Base-by-base conservation (phyloP, 2,888 invertebrate genomes). In the Lasioglossum vierecki region DNA sequence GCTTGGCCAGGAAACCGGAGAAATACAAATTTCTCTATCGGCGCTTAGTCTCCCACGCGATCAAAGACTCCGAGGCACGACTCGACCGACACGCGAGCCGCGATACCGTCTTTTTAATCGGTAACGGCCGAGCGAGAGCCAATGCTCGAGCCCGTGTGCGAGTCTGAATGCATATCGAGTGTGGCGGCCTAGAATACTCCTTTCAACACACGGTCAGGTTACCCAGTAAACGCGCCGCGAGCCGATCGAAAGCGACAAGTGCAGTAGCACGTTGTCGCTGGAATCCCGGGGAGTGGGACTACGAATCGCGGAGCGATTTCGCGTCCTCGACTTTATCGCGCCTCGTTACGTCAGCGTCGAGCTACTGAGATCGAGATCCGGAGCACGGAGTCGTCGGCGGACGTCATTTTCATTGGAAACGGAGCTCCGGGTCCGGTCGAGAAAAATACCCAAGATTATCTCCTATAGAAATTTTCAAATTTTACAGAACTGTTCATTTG, bases 141-240 rank as follows among this genome's bases (percentile, higher is more conserved):
- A 73, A 63, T 60, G 71, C 82, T 22, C 83, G 70, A 57, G 49
- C 18, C 22, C 74, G 78, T 79, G 63, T 76, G 53, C 74, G 75
- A 76, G 72, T 84, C 71, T 63, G 72, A 79, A 76, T 75, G 75
- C 79, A 71, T 83, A 74, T 84, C 74, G 84, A 44, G 70, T 75
- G 76, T 86, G 87, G 80, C 91, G 92, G 87, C 90, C 92, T 88
- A 90, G 91, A 91, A 91, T 91, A 90, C 91, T 86, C 88, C 84
- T 90, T 91, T 90, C 85, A 88, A 91, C 39, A 39, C 39, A 39
- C 89, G 91, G 88, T 91, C 88, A 88, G 90, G 86, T 91, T 89
- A 90, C 87, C 84, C 75, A 68, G 74, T 76, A 78, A 83, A 35
- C 79, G 82, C 53, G 72, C 83, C 63, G 77, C 79, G 68, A 78